These are phyloP conservation scores for Herpetotheres cachinnans DNA, from an alignment of 2,113 vertebrate genomes.

Conservation along the genomic window DNA sequence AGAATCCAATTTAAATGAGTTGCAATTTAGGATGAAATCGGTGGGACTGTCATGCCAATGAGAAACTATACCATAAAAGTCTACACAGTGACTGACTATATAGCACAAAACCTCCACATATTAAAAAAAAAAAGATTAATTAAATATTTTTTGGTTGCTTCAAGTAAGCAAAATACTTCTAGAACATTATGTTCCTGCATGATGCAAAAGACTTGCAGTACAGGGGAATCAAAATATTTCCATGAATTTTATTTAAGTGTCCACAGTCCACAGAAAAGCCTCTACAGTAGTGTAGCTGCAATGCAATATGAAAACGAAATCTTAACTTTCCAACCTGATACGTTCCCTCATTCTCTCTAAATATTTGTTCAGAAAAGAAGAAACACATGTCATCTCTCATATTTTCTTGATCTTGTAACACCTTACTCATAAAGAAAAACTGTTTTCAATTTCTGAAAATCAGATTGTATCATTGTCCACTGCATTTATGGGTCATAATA, in stretches of 20 bases:
- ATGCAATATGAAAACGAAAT: background rate
- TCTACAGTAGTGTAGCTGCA: background rate
- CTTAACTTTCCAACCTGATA: background rate
- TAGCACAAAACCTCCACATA: background rate
- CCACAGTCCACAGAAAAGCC: background rate
- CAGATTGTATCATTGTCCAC: background rate
- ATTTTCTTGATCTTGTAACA: background rate
- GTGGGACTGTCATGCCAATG: rapidly evolving
- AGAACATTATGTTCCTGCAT: background rate
- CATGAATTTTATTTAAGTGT: background rate
- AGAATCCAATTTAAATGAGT: background rate
- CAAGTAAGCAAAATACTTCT: background rate
- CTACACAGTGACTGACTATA: background rate
- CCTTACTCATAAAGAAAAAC: background rate
- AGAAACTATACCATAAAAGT: conserved; percentile 7
- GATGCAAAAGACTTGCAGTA: background rate
- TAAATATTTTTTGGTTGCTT: background rate
- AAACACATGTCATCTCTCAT: background rate
- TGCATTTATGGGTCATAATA: background rate
- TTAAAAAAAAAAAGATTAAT: background rate
- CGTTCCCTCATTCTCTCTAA: background rate
- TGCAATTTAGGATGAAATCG: background rate
- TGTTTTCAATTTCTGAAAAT: background rate
- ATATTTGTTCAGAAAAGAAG: background rate
- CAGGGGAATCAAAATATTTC: background rate